Percentiles rank a stretch among this genome's conserved stretches.
Evolutionary conservation across 2,113 vertebrate genomes (phyloP).

Genomic region (Mandrillus leucophaeus): DNA sequence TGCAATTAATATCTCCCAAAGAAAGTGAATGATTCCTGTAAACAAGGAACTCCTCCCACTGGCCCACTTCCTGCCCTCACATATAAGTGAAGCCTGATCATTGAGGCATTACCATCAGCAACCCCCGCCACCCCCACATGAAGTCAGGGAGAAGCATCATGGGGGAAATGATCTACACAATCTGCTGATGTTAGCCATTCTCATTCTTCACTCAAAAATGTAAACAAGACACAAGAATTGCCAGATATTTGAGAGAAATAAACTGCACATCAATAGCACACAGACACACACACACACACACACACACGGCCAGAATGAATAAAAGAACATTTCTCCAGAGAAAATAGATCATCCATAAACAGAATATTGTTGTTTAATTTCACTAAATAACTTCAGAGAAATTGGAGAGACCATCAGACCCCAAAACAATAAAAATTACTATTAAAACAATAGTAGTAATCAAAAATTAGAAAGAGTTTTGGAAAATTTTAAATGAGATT

Average conservation of each 20-base stretch:
- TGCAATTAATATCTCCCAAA: not conserved
- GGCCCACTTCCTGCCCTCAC: not conserved
- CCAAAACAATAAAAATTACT: not conserved
- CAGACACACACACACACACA: too few species aligned
- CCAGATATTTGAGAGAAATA: not conserved
- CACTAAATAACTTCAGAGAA: not conserved
- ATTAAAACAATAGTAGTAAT: not conserved
- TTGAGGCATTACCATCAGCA: not conserved
- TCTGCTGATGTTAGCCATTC: not conserved
- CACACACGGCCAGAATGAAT: not conserved
- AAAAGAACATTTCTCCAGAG: not conserved
- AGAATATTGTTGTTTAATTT: not conserved
- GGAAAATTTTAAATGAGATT: not conserved
- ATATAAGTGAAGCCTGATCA: not conserved
- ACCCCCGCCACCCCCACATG: not conserved
- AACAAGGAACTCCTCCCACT: not conserved
- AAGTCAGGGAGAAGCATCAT: not conserved
- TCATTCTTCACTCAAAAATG: not conserved
- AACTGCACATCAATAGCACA: not conserved
- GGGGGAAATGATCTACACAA: not conserved
- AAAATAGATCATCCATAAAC: not conserved
- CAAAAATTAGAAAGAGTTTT: not conserved
- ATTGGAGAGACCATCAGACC: not conserved
- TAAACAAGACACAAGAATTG: not conserved
- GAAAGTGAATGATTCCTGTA: not conserved